Base-by-base conservation (phyloP, 2,888 invertebrate species). In the Empis stercorea region DNA sequence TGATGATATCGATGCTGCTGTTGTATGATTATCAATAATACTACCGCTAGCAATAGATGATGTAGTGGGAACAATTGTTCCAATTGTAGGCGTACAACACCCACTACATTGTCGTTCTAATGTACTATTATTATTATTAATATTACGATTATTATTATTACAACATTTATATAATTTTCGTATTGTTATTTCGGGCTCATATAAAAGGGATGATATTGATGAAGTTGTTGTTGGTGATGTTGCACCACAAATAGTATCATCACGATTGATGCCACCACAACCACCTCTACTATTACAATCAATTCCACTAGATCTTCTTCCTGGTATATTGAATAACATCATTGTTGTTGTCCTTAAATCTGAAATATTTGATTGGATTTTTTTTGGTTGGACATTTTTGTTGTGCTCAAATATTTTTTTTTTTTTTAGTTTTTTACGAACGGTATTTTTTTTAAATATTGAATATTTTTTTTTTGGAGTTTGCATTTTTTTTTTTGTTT, bases 91-190 rank as follows among this genome's bases (percentile, higher is more conserved):
- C 36, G 17, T 36, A 50, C 48, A 45, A 43, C 48, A 45, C 20
- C 37, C 27, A 45, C 40, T 41, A 41, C 49, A 49, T 32, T 34
- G 39, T 27, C 27, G 39, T 34, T 39, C 45, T 34, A 43, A 32
- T n/a, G 41, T 10, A 10, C n/a, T 17, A 17, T 38, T 38, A 17
- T 16, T 38, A 13, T 16, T 17, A 17, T 38, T 38, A 27, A 27
- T 27, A 27, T 9, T 27, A 27, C 23, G 2, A 13, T n/a, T 7
- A 14, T 27, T n/a, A 39, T 51, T 52, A 30, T 51, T 47, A 53
- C 66, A 66, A 49, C 65, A 68, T 57, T 69, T 69, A 54, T 65
- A 69, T 56, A 67, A 59, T 59, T 63, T 62, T 38, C 63, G 60
- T 56, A 68, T 66, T 45, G 66, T 67, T 52, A 69, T 61, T 55